Percentiles rank a stretch among this genome's conserved stretches.
Conservation (phyloP, 2,113 vertebrate species). For the Limnothrissa miodon region DNA sequence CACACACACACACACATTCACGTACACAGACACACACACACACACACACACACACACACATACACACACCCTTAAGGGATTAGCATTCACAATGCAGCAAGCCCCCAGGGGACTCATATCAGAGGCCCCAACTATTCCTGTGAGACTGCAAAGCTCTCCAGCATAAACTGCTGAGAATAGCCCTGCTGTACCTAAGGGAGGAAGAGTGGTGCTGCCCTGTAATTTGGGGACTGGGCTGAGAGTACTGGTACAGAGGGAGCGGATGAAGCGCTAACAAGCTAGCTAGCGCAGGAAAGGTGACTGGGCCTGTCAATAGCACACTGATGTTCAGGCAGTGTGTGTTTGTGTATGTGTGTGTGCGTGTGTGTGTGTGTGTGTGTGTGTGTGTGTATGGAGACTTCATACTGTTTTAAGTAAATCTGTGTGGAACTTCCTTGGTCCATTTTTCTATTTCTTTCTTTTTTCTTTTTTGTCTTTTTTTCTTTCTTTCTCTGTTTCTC, state of each 20-base stretch:
- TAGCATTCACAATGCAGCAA: not conserved
- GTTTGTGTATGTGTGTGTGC: too few relatives aligned
- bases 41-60: not conserved
- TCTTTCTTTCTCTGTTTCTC: not conserved
- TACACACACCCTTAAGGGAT: not conserved
- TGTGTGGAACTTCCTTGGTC: constrained; percentile 6
- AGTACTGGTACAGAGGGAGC: not conserved
- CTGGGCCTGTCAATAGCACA: not conserved
- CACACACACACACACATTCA: too few relatives aligned
- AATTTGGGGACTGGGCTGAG: not conserved
- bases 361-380: not conserved
- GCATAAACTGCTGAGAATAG: not conserved
- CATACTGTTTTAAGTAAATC: not conserved
- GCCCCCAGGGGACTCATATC: not conserved
- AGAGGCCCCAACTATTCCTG: not conserved
- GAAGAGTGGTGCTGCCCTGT: not conserved
- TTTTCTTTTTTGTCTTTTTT: not conserved
- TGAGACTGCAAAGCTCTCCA: not conserved
- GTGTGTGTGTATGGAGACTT: not conserved
- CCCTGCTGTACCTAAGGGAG: not conserved
- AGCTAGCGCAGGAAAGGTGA: not conserved
- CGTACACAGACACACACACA: constrained; percentile 12
- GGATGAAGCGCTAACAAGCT: not conserved
- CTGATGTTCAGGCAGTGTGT: not conserved
- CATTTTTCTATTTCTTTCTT: not conserved